Percentiles rank a stretch among this genome's conserved stretches.
These are phyloP conservation scores for Sphaerodactylus townsendi DNA, from an alignment of 2,113 vertebrate genomes.

Conservation along the genomic window DNA sequence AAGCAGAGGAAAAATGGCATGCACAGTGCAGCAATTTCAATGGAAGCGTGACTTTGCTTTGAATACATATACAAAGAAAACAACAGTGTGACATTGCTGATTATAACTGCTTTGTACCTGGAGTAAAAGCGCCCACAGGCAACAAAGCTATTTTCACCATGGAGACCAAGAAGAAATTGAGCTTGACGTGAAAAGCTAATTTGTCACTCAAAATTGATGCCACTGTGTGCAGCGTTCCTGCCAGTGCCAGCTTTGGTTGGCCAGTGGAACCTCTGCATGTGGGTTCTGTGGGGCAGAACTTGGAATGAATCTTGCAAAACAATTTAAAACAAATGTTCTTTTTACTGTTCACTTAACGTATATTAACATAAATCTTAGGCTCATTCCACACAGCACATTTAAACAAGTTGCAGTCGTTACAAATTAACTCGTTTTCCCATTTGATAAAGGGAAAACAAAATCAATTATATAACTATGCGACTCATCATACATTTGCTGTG, in stretches of 20 bases:
- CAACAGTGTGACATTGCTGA: slow-evolving; percentile 9
- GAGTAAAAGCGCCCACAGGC: slow-evolving; percentile 22
- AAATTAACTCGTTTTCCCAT: too few species aligned
- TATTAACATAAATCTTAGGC: too few species aligned
- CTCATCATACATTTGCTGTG: too few species aligned
- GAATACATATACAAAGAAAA: neutral
- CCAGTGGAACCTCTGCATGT: too few species aligned
- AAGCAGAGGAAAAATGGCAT: neutral
- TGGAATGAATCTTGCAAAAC: too few species aligned
- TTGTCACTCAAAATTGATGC: rapidly evolving
- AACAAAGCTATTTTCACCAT: slow-evolving; percentile 48
- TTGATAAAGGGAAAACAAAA: too few species aligned
- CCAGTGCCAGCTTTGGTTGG: neutral
- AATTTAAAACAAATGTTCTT: too few species aligned
- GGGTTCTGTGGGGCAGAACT: too few species aligned
- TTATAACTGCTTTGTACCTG: slow-evolving; percentile 6
- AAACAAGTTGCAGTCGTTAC: too few species aligned
- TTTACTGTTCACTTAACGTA: too few species aligned
- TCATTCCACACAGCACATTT: too few species aligned
- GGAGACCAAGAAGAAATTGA: slow-evolving; percentile 1
- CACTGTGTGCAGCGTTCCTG: neutral
- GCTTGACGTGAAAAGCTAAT: neutral
- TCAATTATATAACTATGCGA: too few species aligned
- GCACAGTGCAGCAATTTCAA: neutral
- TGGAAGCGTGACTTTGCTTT: slow-evolving; percentile 24